Evolutionary conservation across 2,888 invertebrate genomes (phyloP).

Genomic region (Nephrotoma guestfalica): DNA sequence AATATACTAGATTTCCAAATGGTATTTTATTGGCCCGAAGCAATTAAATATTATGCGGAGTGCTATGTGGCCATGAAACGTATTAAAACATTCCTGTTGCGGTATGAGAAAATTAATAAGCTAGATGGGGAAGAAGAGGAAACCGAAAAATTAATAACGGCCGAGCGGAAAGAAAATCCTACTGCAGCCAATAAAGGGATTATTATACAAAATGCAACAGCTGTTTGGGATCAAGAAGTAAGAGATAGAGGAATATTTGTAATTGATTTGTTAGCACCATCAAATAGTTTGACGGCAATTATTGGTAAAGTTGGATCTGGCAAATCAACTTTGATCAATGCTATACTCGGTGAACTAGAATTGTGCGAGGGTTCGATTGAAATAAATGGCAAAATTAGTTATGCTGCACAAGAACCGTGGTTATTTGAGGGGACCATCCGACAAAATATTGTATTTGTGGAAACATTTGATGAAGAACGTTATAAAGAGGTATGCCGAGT

Average conservation of each 20-base stretch:
- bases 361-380: constrained; percentile 41
- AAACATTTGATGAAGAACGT: constrained; percentile 44
- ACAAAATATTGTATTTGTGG: constrained; percentile 88
- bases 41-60: constrained; percentile 62
- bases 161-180: not conserved
- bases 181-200: constrained; percentile 6
- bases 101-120: constrained; percentile 18
- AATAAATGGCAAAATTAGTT: constrained; percentile 51
- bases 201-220: constrained; percentile 8
- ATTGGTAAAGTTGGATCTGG: constrained; percentile 64
- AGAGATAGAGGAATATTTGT: constrained; percentile 24
- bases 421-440: constrained; percentile 63
- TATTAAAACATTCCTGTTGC: constrained; percentile 47
- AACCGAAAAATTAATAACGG: not conserved
- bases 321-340: constrained; percentile 58
- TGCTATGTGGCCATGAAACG: constrained; percentile 57
- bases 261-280: constrained; percentile 8
- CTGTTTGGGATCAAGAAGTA: constrained; percentile 15
- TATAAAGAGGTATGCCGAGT: constrained; percentile 37
- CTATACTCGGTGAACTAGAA: constrained; percentile 56
- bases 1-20: constrained; percentile 63
- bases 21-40: constrained; percentile 66
- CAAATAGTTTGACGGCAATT: constrained; percentile 37
- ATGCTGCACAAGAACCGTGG: constrained; percentile 77
- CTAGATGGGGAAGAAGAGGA: not conserved